Evolutionary conservation across 2,797 vertebrate genomes (phyloP).

Genomic region (Xenopus petersii): DNA sequence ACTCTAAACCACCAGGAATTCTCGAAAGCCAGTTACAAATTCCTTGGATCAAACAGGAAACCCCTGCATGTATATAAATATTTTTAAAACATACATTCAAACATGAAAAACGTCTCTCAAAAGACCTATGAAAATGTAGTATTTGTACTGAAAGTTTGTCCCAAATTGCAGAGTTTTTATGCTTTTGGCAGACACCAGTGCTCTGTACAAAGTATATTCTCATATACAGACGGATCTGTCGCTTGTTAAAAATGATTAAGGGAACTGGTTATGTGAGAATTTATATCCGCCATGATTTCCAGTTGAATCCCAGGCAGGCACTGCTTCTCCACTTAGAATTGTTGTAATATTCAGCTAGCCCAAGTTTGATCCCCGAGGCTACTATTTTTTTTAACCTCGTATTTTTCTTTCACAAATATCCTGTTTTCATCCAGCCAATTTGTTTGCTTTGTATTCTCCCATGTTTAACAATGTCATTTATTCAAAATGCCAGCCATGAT

Average conservation of each 20-base stretch:
- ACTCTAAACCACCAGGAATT: background rate
- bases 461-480: conserved; percentile 39
- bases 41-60: conserved; percentile 22
- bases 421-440: conserved; percentile 13
- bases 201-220: conserved; percentile 37
- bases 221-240: conserved; percentile 40
- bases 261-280: conserved; percentile 34
- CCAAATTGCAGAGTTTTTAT: conserved; percentile 45
- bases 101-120: conserved; percentile 35
- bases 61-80: conserved; percentile 41
- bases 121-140: conserved; percentile 40
- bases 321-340: conserved; percentile 40
- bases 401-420: conserved; percentile 16
- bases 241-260: conserved; percentile 51
- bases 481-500: conserved; percentile 29
- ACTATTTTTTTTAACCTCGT: conserved; percentile 20
- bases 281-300: conserved; percentile 40
- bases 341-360: conserved; percentile 36
- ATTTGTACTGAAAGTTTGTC: conserved; percentile 41
- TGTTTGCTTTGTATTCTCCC: conserved; percentile 27
- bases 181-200: conserved; percentile 39
- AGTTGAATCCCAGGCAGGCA: conserved; percentile 38
- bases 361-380: conserved; percentile 28
- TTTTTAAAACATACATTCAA: conserved; percentile 41
- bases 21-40: conserved; percentile 5